Conservation (phyloP, 2,113 vertebrate species). For the Lasiurus cinereus region DNA sequence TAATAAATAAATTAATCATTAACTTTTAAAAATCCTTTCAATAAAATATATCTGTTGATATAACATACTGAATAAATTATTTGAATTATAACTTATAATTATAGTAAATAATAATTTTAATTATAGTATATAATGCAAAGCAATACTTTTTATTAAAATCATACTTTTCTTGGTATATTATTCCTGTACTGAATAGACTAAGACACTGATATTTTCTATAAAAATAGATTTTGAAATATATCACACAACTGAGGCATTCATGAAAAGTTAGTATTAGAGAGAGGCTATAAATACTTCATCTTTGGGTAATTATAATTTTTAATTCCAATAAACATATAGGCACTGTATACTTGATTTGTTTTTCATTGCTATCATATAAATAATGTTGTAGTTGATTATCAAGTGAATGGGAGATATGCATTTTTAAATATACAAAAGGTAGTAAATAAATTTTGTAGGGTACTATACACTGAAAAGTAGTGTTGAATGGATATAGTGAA, state of each 20-base stretch:
- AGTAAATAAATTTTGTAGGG: neutral
- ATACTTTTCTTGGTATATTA: neutral
- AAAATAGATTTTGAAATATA: neutral
- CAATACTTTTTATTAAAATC: neutral
- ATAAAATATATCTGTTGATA: neutral
- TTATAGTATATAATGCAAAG: neutral
- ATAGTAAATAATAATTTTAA: neutral
- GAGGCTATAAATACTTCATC: neutral
- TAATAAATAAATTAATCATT: neutral
- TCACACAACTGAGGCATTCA: neutral
- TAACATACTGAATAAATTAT: neutral
- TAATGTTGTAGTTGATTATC: neutral
- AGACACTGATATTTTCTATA: neutral
- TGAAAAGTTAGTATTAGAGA: neutral
- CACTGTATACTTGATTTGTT: neutral
- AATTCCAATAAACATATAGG: neutral
- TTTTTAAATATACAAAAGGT: neutral
- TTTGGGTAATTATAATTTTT: neutral
- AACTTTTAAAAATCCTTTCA: neutral
- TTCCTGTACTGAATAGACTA: neutral
- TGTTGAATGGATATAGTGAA: neutral
- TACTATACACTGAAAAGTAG: neutral
- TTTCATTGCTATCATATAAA: neutral
- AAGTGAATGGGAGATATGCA: neutral
- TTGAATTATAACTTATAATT: no score